A percentile compares a stretch with the other conserved stretches of the same genome.
Conservation (phyloP, 1,140 invertebrate genomes). For the Solen grandis region DNA sequence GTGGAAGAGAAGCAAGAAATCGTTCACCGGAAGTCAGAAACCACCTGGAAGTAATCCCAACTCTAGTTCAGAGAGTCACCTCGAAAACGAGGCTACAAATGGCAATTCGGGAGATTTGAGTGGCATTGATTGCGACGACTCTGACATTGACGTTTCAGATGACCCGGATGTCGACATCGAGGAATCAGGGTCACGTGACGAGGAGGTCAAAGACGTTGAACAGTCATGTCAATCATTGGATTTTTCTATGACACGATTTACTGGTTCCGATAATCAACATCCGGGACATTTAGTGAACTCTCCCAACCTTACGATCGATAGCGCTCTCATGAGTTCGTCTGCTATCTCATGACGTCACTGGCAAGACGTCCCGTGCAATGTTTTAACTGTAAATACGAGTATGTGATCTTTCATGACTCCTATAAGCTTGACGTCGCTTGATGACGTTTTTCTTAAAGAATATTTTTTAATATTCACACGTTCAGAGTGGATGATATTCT, state of each 20-base stretch:
- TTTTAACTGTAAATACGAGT: no score
- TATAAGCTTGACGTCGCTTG: no score
- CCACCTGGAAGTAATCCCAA: neutral
- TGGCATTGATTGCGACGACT: conserved; percentile 64
- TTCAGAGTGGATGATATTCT: no score
- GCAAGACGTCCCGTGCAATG: no score
- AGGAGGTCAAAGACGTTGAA: conserved; percentile 31
- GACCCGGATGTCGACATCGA: conserved; percentile 65
- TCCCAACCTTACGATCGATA: conserved; percentile 43
- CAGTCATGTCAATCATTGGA: conserved; percentile 28
- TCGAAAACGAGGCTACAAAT: conserved; percentile 18
- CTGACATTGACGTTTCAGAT: conserved; percentile 69
- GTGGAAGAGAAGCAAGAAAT: conserved; percentile 89
- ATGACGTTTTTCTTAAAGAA: no score
- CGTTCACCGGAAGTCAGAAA: conserved; percentile 43
- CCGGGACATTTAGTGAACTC: neutral
- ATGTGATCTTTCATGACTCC: no score
- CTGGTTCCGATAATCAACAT: neutral
- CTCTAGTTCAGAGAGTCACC: neutral
- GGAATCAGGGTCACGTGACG: conserved; percentile 35
- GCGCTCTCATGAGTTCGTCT: conserved; percentile 6
- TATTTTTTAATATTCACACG: no score
- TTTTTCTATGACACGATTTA: conserved; percentile 37
- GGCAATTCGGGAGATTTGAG: conserved; percentile 51
- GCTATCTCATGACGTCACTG: conserved; percentile 29